Conservation (phyloP, 2,888 invertebrate genomes). For the Ichneumon xanthorius region DNA sequence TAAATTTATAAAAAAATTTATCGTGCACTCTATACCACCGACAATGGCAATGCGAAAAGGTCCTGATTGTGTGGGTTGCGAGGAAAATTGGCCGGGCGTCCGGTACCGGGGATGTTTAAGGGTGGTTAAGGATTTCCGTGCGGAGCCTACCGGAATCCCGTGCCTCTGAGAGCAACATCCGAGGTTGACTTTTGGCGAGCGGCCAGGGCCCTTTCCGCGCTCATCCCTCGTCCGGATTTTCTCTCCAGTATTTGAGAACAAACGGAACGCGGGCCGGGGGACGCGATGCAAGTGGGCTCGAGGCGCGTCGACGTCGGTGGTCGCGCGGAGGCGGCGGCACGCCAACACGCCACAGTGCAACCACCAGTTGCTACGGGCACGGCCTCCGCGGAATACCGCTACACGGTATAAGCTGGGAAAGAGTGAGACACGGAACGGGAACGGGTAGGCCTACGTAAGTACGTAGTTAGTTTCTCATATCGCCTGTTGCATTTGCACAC, state of each 20-base stretch:
- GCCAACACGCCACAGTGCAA: slow-evolving; percentile 79
- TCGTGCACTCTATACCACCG: background rate
- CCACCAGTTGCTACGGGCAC: slow-evolving; percentile 85
- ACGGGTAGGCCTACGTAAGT: slow-evolving; percentile 82
- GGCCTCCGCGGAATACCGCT: slow-evolving; percentile 60
- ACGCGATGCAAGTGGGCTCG: slow-evolving; percentile 81
- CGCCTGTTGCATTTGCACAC: slow-evolving; percentile 83
- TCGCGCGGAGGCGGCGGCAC: slow-evolving; percentile 70
- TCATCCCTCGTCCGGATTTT: slow-evolving; percentile 80
- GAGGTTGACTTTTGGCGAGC: slow-evolving; percentile 77
- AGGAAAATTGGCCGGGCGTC: slow-evolving; percentile 17
- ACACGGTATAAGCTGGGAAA: slow-evolving; percentile 63
- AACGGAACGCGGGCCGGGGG: slow-evolving; percentile 76
- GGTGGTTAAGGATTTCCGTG: slow-evolving; percentile 39
- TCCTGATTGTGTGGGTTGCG: background rate
- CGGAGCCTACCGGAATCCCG: slow-evolving; percentile 40
- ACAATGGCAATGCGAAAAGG: background rate
- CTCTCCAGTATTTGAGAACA: slow-evolving; percentile 83
- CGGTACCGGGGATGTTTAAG: background rate
- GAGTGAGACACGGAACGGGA: slow-evolving; percentile 56
- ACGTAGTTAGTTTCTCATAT: slow-evolving; percentile 81
- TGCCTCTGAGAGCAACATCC: slow-evolving; percentile 36
- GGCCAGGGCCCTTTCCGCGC: slow-evolving; percentile 78
- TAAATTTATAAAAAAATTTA: background rate
- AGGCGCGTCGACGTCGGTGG: slow-evolving; percentile 58